These are phyloP conservation scores for Steatocranus sp. DNA, from an alignment of 2,797 vertebrate species.

Conservation along the genomic window DNA sequence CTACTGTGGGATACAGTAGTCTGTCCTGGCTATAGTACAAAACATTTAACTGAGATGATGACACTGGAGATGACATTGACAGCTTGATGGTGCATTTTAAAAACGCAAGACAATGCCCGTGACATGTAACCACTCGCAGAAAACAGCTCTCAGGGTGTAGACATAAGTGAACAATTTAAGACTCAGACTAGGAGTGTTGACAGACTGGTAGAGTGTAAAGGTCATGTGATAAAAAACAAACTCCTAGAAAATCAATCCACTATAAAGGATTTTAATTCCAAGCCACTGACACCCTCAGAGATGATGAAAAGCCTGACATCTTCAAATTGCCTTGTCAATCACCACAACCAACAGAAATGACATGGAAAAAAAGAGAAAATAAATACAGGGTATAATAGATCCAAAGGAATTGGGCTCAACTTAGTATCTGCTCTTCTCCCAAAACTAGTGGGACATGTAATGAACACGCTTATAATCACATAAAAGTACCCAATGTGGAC, in stretches of 20 bases:
- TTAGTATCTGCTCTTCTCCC: not conserved
- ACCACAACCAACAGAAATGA: conserved; percentile 52
- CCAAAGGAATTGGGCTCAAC: not conserved
- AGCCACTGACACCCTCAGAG: conserved; percentile 61
- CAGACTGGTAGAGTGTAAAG: conserved; percentile 47
- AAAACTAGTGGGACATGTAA: not conserved
- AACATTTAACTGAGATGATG: conserved; percentile 2
- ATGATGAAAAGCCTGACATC: conserved; percentile 70
- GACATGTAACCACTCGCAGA: not conserved
- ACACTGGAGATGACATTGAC: not conserved
- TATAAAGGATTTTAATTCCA: conserved; percentile 71
- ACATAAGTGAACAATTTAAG: conserved; percentile 6
- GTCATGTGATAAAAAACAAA: conserved; percentile 34
- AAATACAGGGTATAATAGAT: conserved; percentile 29
- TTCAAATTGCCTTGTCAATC: conserved; percentile 80
- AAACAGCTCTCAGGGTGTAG: not conserved
- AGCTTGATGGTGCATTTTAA: not conserved
- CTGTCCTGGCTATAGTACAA: conserved; percentile 16
- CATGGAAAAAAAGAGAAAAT: conserved; percentile 47
- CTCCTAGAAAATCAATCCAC: conserved; percentile 55
- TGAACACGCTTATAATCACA: conserved; percentile 1
- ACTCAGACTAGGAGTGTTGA: conserved; percentile 24
- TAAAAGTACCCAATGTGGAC: not conserved
- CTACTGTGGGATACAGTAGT: conserved; percentile 1
- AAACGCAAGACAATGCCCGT: not conserved